Evolutionary conservation across 2,113 vertebrate species (phyloP).

Genomic region (Anser cygnoides): DNA sequence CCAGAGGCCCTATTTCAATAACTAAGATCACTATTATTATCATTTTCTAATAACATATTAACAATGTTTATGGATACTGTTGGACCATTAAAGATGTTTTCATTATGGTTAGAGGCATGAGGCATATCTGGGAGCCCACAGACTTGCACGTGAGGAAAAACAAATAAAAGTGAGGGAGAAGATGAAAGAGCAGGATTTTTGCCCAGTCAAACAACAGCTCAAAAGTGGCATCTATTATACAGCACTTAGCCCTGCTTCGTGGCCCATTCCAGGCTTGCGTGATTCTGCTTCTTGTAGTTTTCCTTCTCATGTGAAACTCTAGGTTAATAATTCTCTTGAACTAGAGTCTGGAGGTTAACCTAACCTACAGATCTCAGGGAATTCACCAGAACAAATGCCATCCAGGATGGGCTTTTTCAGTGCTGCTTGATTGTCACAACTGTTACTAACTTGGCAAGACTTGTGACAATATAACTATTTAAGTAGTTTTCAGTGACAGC

Average conservation of each 20-base stretch:
- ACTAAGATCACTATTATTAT: neutral
- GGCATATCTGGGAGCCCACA: neutral
- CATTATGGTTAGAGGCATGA: neutral
- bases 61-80: neutral
- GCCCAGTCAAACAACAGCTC: neutral
- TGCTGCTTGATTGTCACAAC: neutral
- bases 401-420: neutral
- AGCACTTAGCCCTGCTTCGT: neutral
- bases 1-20: neutral
- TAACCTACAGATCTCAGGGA: neutral
- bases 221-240: neutral
- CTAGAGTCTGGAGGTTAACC: neutral
- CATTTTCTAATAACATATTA: neutral
- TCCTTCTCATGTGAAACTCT: neutral
- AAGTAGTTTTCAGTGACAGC: neutral
- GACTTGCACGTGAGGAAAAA: neutral
- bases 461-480: neutral
- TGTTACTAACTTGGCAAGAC: neutral
- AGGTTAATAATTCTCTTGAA: neutral
- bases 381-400: neutral
- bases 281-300: neutral
- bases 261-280: rapidly evolving
- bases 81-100: neutral
- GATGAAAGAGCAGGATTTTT: neutral
- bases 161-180: neutral